Base-by-base conservation (phyloP, 2,113 vertebrate species). In the Terrapene triunguis region DNA sequence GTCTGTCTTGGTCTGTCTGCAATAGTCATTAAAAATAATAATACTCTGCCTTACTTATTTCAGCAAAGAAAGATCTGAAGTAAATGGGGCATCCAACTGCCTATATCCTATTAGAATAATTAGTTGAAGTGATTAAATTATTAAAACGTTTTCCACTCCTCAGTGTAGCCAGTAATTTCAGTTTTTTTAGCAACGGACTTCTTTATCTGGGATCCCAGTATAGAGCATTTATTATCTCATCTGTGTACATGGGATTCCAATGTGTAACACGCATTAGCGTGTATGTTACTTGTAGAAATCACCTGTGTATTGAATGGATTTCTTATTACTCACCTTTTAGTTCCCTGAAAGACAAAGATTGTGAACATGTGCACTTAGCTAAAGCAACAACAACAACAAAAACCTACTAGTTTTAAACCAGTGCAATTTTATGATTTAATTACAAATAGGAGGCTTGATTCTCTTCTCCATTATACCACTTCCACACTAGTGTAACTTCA, bases 61-160 rank as follows among this genome's bases (percentile, higher is more conserved):
- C 21, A 6, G 32, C 72, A 57, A 14, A 91, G 51, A 57, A 14
- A 91, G 51, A 91, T 51, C 78, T 57, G 0, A 88, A 91, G 72
- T 0, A 0, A 93, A 89, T 0, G 0, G 10, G 50, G 42, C 76
- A 92, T 62, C 89, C 85, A 84, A 82, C 11, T 44, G 85, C 35
- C 81, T 86, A 2, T 2, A 44, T 19, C 44, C 83, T 91, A 87
- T 85, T 69, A 83, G 82, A 72, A 42, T 88, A 90, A 93, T 48
- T 47, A 65, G 32, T 4, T 93, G 25, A 87, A 97, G 85, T 91
- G 72, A 96, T 94, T 82, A 95, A 89, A 79, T 81, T 89, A 95
- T 57, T 96, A 47, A 96, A 82, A 87, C 21, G 5, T 55, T 95
- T 87, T 51, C 13, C 88, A 93, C 85, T 74, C 88, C 87, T 80